Percentiles rank a stretch among this genome's conserved stretches.
These are phyloP conservation scores for Psilopogon haemacephalus DNA, from an alignment of 2,113 vertebrate species.

Conservation along the genomic window DNA sequence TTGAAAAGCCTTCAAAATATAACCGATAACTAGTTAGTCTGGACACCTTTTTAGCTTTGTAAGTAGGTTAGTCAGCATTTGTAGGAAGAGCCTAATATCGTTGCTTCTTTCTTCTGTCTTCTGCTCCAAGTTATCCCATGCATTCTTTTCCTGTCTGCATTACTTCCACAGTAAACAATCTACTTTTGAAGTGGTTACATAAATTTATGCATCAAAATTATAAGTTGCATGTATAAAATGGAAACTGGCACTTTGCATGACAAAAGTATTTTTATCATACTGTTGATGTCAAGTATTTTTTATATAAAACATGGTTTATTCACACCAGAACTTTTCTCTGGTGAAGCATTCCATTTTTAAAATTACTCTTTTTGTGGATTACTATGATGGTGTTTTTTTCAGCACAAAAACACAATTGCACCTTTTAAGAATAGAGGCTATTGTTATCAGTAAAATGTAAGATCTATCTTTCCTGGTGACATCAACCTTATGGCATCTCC, in stretches of 20 bases:
- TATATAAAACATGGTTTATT: background rate
- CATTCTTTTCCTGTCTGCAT: background rate
- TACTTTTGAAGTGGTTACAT: constrained; percentile 11
- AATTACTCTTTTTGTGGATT: background rate
- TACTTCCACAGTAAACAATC: background rate
- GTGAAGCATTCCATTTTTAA: background rate
- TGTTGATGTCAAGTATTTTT: constrained; percentile 14
- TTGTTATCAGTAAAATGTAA: background rate
- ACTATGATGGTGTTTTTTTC: background rate
- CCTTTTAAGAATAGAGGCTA: background rate
- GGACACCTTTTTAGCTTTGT: background rate
- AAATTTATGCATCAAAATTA: constrained; percentile 24
- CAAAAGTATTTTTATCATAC: constrained; percentile 16
- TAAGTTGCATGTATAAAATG: background rate
- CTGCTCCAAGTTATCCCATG: background rate
- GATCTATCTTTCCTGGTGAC: background rate
- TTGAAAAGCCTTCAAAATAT: background rate
- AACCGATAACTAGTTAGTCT: background rate
- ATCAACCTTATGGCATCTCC: background rate
- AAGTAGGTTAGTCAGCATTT: background rate
- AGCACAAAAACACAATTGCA: background rate
- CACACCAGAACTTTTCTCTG: background rate
- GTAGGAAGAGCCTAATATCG: background rate
- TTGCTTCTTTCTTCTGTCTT: background rate
- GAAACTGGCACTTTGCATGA: background rate